A percentile compares a stretch with the other conserved stretches of the same genome.
Conservation (phyloP, 2,113 vertebrate genomes). For the Illadopsis cleaveri region DNA sequence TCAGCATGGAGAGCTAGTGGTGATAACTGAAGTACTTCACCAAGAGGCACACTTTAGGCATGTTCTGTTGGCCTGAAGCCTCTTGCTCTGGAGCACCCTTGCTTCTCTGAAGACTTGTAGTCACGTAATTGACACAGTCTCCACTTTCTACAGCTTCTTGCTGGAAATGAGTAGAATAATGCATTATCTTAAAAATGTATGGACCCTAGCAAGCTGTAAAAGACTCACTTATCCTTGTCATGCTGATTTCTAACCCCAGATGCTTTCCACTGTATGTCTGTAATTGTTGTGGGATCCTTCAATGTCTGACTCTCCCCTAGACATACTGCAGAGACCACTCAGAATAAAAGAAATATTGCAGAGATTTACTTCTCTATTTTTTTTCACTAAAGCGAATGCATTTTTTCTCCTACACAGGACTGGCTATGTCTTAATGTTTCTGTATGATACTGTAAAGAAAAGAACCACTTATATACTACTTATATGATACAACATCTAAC, state of each 20-base stretch:
- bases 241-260: not conserved
- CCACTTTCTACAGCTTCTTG: not conserved
- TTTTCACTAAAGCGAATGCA: not conserved
- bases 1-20: not conserved
- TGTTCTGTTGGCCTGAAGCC: not conserved
- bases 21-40: not conserved
- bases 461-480: not conserved
- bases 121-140: not conserved
- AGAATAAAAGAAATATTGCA: not conserved
- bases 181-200: not conserved
- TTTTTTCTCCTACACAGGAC: not conserved
- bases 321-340: not conserved
- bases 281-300: not conserved
- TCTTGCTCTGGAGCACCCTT: not conserved
- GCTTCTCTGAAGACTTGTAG: not conserved
- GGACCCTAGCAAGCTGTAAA: not conserved
- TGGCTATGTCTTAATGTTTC: not conserved
- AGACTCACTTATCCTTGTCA: not conserved
- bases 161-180: not conserved
- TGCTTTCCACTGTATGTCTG: not conserved
- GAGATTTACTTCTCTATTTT: not conserved
- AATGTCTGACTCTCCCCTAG: not conserved
- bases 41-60: not conserved
- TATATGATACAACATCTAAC: not conserved
- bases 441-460: not conserved